Evolutionary conservation across 37 sponge, comb jelly and placozoan genomes (phyloP), one percentile per base, ranked within the genome.

Genomic region (Crambe crambe): DNA sequence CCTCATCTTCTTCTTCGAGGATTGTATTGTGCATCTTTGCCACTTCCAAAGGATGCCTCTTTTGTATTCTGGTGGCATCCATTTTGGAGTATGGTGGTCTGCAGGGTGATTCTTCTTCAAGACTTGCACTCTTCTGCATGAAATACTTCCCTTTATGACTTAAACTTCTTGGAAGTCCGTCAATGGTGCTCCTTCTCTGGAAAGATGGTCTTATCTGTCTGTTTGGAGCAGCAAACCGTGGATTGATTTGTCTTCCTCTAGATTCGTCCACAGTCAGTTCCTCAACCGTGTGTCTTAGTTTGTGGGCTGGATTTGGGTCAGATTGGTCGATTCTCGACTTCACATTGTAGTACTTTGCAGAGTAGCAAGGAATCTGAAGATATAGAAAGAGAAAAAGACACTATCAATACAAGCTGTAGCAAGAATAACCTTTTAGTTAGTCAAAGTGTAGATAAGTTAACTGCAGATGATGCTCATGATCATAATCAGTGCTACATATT

Each of bases 281-380:
- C 12, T 73, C 44, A 25, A 81, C 37, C 0, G 80, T 43, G 64
- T 61, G 72, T 9, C 21, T 72, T 27, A 63, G 47, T 59, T 41
- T 81, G 65, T 70, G 70, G 25, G 71, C 73, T 42, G 82, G 72
- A 31, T 81, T 65, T 0, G 82, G 72, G 26, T 81, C 72, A 31
- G 60, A 71, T 35, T 21, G 42, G 73, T 81, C 73, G 1, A 81
- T 41, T 26, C 43, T 70, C 20, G 84, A 73, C 41, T 39, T 41
- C 31, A 18, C 80, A 38, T 40, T 67, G 25, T 2, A 47, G 12
- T 47, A 47, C 6, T 12, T 6, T 47, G 51, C 10, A 15, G 51
- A 6, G 51, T 47, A 47, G 51, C 10, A 6, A 15, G 51, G 51
- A 47, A 47, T 47, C 51, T 47, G 51, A 47, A n/a, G n/a, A n/a